Evolutionary conservation across 2,888 invertebrate genomes (phyloP).

Genomic region (Thera obeliscata): DNA sequence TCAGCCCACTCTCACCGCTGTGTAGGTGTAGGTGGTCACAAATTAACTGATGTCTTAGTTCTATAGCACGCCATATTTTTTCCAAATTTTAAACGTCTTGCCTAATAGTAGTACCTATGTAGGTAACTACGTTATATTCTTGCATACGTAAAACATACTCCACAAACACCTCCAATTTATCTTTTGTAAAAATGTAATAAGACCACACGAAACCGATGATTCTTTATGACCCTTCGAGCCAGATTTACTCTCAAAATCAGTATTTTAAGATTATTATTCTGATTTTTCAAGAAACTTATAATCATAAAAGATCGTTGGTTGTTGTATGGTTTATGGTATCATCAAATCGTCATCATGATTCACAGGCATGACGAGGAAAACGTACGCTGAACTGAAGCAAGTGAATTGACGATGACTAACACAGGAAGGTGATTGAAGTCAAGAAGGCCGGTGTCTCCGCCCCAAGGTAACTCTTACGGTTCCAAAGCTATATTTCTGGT

Average conservation of each 20-base stretch:
- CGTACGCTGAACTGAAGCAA: constrained; percentile 49
- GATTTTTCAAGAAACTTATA: neutral
- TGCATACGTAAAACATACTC: too few species aligned
- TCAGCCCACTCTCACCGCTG: neutral
- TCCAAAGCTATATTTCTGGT: constrained; percentile 9
- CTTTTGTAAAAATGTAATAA: too few species aligned
- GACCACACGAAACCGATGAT: too few species aligned
- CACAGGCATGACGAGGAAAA: constrained; percentile 38
- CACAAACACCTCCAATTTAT: too few species aligned
- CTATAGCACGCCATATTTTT: too few species aligned
- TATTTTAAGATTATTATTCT: neutral
- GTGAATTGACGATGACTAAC: constrained; percentile 70
- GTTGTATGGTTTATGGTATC: constrained; percentile 16
- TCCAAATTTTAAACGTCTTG: too few species aligned
- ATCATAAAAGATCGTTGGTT: neutral
- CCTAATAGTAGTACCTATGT: too few species aligned
- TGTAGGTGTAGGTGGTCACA: too few species aligned
- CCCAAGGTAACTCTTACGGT: constrained; percentile 38
- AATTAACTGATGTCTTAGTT: too few species aligned
- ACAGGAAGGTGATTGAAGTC: constrained; percentile 47
- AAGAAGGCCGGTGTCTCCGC: constrained; percentile 44
- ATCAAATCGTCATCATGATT: constrained; percentile 33
- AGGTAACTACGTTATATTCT: too few species aligned
- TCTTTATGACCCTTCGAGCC: neutral
- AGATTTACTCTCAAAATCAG: neutral